A percentile compares a stretch with the other conserved stretches of the same genome.
These are phyloP conservation scores for Threskiornis aethiopicus DNA, from an alignment of 2,797 vertebrate genomes.

Conservation along the genomic window DNA sequence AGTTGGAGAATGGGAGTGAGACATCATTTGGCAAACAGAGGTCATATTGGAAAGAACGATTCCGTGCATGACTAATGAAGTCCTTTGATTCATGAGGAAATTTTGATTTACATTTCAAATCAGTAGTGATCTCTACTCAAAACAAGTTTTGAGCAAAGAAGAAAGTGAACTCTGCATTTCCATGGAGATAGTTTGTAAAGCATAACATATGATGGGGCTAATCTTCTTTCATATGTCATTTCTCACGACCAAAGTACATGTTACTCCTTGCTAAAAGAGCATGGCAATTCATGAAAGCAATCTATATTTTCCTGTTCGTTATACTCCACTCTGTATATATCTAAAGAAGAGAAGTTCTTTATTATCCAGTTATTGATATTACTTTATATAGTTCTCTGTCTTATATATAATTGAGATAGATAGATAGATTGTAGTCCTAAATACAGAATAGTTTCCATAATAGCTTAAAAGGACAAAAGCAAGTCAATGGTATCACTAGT, in stretches of 20 bases:
- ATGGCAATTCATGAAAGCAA: not conserved
- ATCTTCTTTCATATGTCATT: conserved; percentile 14
- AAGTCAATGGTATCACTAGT: not conserved
- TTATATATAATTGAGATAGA: not conserved
- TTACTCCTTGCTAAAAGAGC: not conserved
- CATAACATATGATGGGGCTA: not conserved
- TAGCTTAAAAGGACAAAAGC: not conserved
- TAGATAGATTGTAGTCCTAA: not conserved
- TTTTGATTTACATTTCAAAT: conserved; percentile 74
- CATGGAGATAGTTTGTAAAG: conserved; percentile 44
- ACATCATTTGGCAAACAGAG: conserved; percentile 58
- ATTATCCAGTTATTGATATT: not conserved
- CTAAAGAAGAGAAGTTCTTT: not conserved
- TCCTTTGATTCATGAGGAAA: conserved; percentile 53
- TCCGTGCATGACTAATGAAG: conserved; percentile 58
- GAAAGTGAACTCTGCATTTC: conserved; percentile 55
- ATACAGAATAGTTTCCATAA: not conserved
- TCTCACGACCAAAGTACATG: not conserved
- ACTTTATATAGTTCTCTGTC: not conserved
- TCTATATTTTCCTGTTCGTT: not conserved
- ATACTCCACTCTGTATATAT: not conserved
- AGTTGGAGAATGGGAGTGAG: conserved; percentile 37
- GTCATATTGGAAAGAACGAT: conserved; percentile 53
- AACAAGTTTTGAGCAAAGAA: conserved; percentile 34
- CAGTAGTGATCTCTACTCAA: conserved; percentile 27